Base-by-base conservation (phyloP, 1,140 invertebrate genomes). In the Diplogasteroides magnus region DNA sequence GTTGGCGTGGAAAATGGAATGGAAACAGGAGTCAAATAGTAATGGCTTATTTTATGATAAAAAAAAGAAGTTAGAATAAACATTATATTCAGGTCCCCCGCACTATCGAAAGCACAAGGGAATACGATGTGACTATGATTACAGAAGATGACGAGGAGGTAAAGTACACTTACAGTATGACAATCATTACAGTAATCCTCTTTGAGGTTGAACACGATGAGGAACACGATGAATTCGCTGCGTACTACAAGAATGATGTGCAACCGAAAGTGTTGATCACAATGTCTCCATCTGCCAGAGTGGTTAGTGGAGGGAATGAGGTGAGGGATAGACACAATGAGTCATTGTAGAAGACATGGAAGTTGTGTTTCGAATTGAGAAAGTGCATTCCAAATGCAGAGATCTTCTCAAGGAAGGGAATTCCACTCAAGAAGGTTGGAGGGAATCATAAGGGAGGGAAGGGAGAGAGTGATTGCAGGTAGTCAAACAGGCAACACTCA, bases 241-340 rank as follows among this genome's bases (percentile, higher is more conserved):
- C 88, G 26, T 97, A 94, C 85, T 97, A 92, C 81, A 87, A 88
- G 68, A 88, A 90, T 65, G 86, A 89, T 23, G 92, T 91, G 78
- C 89, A 90, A 74, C 94, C 96, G 0, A 97, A 97, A 87, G 90
- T 98, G 55, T 84, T 98, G 0, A 93, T 98, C 15, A 98, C 94
- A 23, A 95, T 90, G 75, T 88, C 89, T 14, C 93, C 96, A 82
- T 92, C 95, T 87, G 93, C 94, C 2, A 88, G 90, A 65, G 88
- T 87, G 63, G 88, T 89, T 85, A 83, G 81, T 68, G 59, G 14
- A 63, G 31, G 28, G 28, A 27, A 56, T 28, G 32, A 26, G 23
- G n/a, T 26, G 28, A 61, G 59, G 37, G 6, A 48, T 48, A 48
- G 19, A 48, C 6, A 48, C 37, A 11, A 48, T 48, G 37, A 11